phyloP scores from a whole-genome alignment of 2,888 invertebrate genomes.

The Oxycera nigricornis region DNA sequence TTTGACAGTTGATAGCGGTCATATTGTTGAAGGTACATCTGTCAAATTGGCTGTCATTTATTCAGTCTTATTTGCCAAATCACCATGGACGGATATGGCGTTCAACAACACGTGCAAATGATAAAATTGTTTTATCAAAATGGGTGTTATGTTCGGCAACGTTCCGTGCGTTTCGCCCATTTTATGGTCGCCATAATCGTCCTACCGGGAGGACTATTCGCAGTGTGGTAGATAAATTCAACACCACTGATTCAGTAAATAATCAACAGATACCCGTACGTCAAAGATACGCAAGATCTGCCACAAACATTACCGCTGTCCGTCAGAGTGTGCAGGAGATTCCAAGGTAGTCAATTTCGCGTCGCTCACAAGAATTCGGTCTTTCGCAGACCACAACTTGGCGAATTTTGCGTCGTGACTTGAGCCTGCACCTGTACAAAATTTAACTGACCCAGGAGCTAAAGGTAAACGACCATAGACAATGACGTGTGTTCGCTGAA shows the following conservation, averaged over 20 bases:
- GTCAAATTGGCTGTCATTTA: too few relatives aligned
- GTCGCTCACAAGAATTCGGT: constrained; percentile 8
- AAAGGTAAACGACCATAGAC: too few relatives aligned
- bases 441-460: not conserved
- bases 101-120: not conserved
- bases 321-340: constrained; percentile 12
- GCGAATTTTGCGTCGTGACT: constrained; percentile 1
- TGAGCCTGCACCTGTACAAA: not conserved
- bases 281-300: not conserved
- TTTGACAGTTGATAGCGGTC: not conserved
- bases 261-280: constrained; percentile 8
- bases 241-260: not conserved
- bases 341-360: constrained; percentile 1
- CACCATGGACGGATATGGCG: too few relatives aligned
- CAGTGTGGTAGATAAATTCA: not conserved
- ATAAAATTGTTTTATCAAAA: constrained; percentile 2
- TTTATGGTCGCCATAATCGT: constrained; percentile 2
- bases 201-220: not conserved
- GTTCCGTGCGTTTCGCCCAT: constrained; percentile 2
- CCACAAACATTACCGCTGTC: not conserved
- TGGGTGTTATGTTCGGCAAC: not conserved
- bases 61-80: not conserved
- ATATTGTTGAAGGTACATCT: not conserved
- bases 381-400: too few relatives aligned
- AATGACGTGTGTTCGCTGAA: too few relatives aligned